Evolutionary conservation across 2,888 invertebrate species (phyloP), one percentile per base, ranked within the genome.

Genomic region (Melipona beecheii): DNA sequence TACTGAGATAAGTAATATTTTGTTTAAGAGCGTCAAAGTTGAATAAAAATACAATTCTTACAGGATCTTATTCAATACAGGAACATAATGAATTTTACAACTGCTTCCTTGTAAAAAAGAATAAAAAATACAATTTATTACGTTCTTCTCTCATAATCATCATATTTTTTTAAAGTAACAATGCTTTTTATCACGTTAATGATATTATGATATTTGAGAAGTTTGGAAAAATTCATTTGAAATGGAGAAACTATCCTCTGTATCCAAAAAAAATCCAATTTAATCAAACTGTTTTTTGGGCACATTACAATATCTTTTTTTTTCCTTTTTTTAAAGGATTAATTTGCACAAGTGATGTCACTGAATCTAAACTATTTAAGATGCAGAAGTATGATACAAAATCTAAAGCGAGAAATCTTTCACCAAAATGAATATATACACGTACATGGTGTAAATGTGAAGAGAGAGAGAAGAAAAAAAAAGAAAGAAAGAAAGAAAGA

Each of bases 341-440:
- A 72, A 73, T 66, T 78, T 83, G 74, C 80, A 75, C 83, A 86
- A 78, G 83, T 83, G 60, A 75, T 62, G 17, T 49, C 56, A 65
- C 76, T 69, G 66, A 70, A 24, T 85, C 77, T 75, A 88, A 36
- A 70, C 21, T 49, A 77, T 66, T 85, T 85, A 75, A 71, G 77
- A 84, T 88, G 88, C 88, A 81, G 49, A 78, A 72, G 24, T 77
- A 89, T 77, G 50, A 79, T 73, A 86, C 72, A 78, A 79, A 62
- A 69, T 81, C 60, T 24, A n/a, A 78, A 86, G 88, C 79, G 56
- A 75, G 62, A 75, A 27, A 43, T 64, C 31, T 54, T 78, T 77
- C 78, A 66, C 78, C 68, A 70, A 56, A 56, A 77, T 24, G 52
- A 66, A 27, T 81, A 81, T 66, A 49, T 65, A 70, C 74, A 84